Evolutionary conservation across 35 echinoderm and acorn worm species (phyloP).

Genomic region (Eucidaris tribuloides): DNA sequence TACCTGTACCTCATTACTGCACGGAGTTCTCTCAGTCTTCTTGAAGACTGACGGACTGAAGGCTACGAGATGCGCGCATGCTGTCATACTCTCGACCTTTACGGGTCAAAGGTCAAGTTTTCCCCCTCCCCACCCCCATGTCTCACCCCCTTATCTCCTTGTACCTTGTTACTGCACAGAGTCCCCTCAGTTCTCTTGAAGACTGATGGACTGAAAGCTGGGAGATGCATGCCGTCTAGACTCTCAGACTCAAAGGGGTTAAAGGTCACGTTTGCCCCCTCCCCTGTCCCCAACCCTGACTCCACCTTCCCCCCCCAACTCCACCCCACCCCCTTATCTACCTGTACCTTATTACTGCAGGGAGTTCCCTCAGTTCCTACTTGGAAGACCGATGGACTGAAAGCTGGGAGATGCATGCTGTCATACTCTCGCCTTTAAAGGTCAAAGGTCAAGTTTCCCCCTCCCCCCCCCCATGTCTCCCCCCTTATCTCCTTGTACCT

Average conservation of each 20-base stretch:
- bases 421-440: background rate
- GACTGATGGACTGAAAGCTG: background rate
- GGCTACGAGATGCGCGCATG: conserved; percentile 79
- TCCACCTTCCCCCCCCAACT: too few species aligned
- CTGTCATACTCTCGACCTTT: too few species aligned
- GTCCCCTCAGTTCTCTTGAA: too few species aligned
- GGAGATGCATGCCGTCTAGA: background rate
- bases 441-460: background rate
- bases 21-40: conserved; percentile 44
- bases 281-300: background rate
- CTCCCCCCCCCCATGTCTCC: background rate
- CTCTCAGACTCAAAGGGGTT: background rate
- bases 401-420: background rate
- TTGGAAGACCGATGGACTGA: background rate
- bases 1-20: too few species aligned
- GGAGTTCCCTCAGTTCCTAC: too few species aligned
- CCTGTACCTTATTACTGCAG: too few species aligned
- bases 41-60: conserved; percentile 96
- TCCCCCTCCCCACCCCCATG: too few species aligned
- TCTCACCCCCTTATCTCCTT: too few species aligned
- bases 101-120: too few species aligned
- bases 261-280: background rate
- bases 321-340: too few species aligned
- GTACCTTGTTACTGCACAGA: too few species aligned
- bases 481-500: conserved; percentile 34